A percentile compares a stretch with the other conserved stretches of the same genome.
phyloP scores from a whole-genome alignment of 2,797 vertebrate genomes.

The Sebastes minor region DNA sequence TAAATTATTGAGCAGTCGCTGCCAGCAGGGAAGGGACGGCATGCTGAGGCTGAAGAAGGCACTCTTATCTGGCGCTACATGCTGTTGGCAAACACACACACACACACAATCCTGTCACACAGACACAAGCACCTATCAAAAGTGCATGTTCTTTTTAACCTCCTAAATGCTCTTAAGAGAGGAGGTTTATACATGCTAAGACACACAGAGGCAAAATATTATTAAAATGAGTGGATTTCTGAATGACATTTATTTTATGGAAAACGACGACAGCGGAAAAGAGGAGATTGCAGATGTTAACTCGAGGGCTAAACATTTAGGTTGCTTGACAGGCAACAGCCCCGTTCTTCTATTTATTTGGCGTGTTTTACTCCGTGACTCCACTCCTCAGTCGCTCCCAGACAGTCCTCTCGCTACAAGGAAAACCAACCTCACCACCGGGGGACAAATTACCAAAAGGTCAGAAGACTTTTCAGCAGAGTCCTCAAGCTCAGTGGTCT shows the following conservation, averaged over 20 bases:
- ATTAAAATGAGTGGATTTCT: neutral
- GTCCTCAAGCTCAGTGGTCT: conserved; percentile 29
- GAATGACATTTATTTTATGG: conserved; percentile 26
- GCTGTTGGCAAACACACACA: conserved; percentile 29
- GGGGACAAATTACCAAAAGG: conserved; percentile 67
- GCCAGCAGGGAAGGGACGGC: conserved; percentile 46
- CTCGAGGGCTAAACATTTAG: conserved; percentile 29
- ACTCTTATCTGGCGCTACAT: conserved; percentile 47
- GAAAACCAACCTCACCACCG: conserved; percentile 51
- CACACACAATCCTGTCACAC: conserved; percentile 14
- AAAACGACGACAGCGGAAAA: conserved; percentile 12
- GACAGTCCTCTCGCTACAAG: conserved; percentile 31
- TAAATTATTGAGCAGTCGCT: conserved; percentile 68
- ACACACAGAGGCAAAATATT: neutral
- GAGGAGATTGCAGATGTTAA: conserved; percentile 41
- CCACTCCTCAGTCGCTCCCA: conserved; percentile 1
- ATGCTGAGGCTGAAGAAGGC: conserved; percentile 42
- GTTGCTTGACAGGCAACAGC: conserved; percentile 27
- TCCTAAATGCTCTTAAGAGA: neutral
- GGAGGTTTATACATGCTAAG: neutral
- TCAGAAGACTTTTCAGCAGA: conserved; percentile 56
- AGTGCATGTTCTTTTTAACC: neutral
- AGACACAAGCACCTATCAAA: conserved; percentile 5
- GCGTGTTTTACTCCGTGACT: conserved; percentile 17
- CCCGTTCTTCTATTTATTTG: conserved; percentile 35